These are phyloP conservation scores for Lordiphosa andalusiaca DNA, from an alignment of 2,888 invertebrate genomes.

Conservation along the genomic window DNA sequence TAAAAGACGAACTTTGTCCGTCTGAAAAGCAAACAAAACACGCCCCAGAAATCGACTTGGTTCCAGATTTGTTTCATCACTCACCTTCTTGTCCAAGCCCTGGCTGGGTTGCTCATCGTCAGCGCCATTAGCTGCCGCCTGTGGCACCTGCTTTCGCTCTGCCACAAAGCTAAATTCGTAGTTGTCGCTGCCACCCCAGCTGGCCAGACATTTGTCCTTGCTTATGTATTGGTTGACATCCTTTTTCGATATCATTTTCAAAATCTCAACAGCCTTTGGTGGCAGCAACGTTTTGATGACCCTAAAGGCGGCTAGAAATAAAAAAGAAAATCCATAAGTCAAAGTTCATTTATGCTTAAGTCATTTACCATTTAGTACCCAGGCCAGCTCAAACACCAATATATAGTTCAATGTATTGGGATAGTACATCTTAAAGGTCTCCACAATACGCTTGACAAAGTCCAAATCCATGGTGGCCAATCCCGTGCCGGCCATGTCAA, in stretches of 20 bases:
- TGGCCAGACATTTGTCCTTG: constrained; percentile 86
- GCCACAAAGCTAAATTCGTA: constrained; percentile 87
- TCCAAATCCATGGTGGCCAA: constrained; percentile 95
- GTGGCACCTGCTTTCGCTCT: constrained; percentile 65
- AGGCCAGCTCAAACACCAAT: constrained; percentile 95
- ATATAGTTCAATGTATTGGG: constrained; percentile 94
- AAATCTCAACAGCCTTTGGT: constrained; percentile 91
- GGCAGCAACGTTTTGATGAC: constrained; percentile 93
- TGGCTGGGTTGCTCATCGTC: constrained; percentile 49
- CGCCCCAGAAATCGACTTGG: constrained; percentile 30
- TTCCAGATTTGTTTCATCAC: constrained; percentile 30
- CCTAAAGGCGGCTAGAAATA: constrained; percentile 90
- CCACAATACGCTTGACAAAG: constrained; percentile 91
- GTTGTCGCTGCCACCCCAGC: constrained; percentile 90
- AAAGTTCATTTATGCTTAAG: constrained; percentile 18
- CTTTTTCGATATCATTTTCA: constrained; percentile 90
- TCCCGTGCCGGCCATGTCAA: constrained; percentile 94
- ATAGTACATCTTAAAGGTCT: constrained; percentile 92
- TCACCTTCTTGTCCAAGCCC: constrained; percentile 66
- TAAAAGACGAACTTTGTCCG: constrained; percentile 50
- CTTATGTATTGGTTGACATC: constrained; percentile 88
- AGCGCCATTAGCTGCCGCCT: constrained; percentile 43
- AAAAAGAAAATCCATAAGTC: constrained; percentile 1
- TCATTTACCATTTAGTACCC: constrained; percentile 90
- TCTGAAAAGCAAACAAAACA: constrained; percentile 33